Base-by-base conservation (phyloP, 2,888 invertebrate species). In the Dorcus hopei region DNA sequence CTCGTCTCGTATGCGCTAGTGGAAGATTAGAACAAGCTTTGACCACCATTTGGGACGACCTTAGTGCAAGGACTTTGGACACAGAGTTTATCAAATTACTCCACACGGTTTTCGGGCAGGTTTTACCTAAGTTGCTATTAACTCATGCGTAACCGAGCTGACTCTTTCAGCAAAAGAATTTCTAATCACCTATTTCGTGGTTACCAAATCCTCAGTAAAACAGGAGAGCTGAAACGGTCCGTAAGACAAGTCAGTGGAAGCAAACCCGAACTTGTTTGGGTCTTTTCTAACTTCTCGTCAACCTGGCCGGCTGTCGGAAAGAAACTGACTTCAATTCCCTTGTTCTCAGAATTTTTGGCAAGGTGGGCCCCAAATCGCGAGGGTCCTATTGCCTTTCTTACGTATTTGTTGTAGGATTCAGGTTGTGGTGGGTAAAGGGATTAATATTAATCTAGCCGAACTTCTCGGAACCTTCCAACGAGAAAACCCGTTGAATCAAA, bases 1-100 rank as follows among this genome's bases (percentile, higher is more conserved):
- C 90, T 0, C 83, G 92, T 51, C 77, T 95, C 49, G 84, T 90
- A 9, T 83, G 85, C 45, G 85, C 82, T 59, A 88, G 91, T 14
- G 92, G 93, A 0, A 84, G 95, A 47, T 91, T 91, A 0, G 87
- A 90, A 69, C 87, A 89, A 52, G 87, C 89, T 0, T 84, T 92
- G 0, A 81, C 84, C 43, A 76, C 74, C 52, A 79, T 92, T 60
- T 75, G 92, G 9, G 80, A 86, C 58, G 83, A 85, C 47, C 74
- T 89, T 43, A 83, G 83, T 65, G 82, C 80, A 5, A 81, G 80
- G 43, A 56, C 51, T 16, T 61, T 72, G 7, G 73, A 76, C 59
- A 65, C 61, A 9, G 74, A 70, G 55, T 66, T 68, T 51, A 63
- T 74, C 4, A 62, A 61, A 42, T 52, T 77, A 6, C 52, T 75